Conservation (phyloP, 2,113 vertebrate species). For the Anarhynchus alexandrinus region DNA sequence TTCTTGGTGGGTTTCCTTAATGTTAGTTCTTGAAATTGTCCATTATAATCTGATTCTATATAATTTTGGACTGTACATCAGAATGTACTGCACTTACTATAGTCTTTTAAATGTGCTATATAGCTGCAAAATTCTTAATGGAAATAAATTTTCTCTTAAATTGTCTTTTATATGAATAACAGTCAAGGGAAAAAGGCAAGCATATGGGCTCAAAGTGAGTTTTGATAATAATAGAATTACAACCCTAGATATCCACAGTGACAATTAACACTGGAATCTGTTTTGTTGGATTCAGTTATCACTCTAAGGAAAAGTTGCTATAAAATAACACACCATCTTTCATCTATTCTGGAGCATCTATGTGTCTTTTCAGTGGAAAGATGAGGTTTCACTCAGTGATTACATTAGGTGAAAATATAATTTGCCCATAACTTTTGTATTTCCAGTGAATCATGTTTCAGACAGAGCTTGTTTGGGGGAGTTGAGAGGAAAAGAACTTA, state of each 20-base stretch:
- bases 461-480: not conserved
- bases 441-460: not conserved
- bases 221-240: not conserved
- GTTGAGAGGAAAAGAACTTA: not conserved
- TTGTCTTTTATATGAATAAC: not conserved
- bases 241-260: not conserved
- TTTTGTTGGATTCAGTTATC: not conserved
- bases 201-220: not conserved
- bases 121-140: not conserved
- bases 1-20: not conserved
- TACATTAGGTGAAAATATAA: not conserved
- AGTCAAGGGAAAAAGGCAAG: not conserved
- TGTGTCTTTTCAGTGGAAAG: not conserved
- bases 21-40: not conserved
- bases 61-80: not conserved
- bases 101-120: not conserved
- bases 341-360: not conserved
- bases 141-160: not conserved
- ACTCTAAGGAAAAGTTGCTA: not conserved
- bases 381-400: not conserved
- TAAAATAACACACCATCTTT: not conserved
- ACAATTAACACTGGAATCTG: not conserved
- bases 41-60: not conserved
- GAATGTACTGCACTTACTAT: not conserved
- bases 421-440: not conserved